These are phyloP conservation scores for Ochropacha duplaris DNA, from an alignment of 2,888 invertebrate species.

Conservation along the genomic window DNA sequence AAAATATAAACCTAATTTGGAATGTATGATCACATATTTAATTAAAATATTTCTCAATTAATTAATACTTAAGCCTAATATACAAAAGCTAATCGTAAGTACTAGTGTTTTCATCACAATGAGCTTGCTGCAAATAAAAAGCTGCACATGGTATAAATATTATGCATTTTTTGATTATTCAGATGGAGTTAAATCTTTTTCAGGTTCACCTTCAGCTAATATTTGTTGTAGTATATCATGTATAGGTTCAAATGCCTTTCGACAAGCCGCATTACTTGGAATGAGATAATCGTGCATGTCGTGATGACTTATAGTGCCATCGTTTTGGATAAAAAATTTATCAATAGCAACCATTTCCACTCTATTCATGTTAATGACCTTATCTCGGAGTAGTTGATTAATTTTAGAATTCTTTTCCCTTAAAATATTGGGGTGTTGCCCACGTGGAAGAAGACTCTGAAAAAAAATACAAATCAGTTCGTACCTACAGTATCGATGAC, in stretches of 20 bases:
- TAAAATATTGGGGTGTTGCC: constrained; percentile 91
- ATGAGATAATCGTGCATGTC: constrained; percentile 97
- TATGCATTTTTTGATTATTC: constrained; percentile 71
- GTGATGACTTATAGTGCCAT: constrained; percentile 92
- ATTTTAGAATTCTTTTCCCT: constrained; percentile 90
- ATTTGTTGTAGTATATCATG: constrained; percentile 91
- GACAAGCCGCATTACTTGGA: constrained; percentile 92
- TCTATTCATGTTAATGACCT: constrained; percentile 84
- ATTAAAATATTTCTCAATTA: constrained; percentile 36
- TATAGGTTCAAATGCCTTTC: constrained; percentile 93
- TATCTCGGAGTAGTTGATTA: constrained; percentile 87
- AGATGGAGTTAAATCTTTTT: constrained; percentile 88
- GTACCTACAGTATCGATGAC: neutral
- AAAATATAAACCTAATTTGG: constrained; percentile 64
- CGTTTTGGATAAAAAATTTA: constrained; percentile 89
- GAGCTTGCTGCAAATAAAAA: constrained; percentile 67
- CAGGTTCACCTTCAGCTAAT: constrained; percentile 88
- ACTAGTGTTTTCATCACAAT: constrained; percentile 75
- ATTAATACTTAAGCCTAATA: constrained; percentile 59
- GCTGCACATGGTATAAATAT: constrained; percentile 39
- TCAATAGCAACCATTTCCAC: constrained; percentile 91
- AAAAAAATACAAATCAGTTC: constrained; percentile 11
- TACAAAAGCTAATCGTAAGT: constrained; percentile 78
- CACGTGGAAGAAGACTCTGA: constrained; percentile 94
- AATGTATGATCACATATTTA: constrained; percentile 68